Evolutionary conservation across 2,113 vertebrate genomes (phyloP).

Genomic region (Malurus cyaneus): DNA sequence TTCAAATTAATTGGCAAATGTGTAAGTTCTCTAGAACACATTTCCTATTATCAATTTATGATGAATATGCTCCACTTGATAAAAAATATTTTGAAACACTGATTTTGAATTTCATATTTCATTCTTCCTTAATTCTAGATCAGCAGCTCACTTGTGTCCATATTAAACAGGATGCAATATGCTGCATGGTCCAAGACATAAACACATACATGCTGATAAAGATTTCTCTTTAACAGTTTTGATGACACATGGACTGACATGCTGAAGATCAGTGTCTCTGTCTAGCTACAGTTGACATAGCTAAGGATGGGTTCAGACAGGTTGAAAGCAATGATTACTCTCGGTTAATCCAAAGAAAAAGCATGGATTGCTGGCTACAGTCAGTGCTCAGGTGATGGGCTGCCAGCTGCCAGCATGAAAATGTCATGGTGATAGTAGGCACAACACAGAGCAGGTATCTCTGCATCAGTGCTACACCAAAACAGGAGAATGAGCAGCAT

Average conservation of each 20-base stretch:
- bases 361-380: not conserved
- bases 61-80: not conserved
- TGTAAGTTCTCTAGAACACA: not conserved
- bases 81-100: not conserved
- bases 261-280: not conserved
- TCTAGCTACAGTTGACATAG: not conserved
- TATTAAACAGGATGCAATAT: not conserved
- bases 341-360: not conserved
- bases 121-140: not conserved
- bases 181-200: not conserved
- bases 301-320: not conserved
- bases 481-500: not conserved
- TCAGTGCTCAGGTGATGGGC: not conserved
- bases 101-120: not conserved
- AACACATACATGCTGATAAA: not conserved
- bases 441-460: not conserved
- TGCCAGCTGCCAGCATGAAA: not conserved
- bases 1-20: not conserved
- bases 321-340: not conserved
- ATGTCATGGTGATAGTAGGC: not conserved
- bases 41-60: not conserved
- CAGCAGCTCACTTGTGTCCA: not conserved
- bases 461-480: not conserved
- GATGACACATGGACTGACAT: accelerated
- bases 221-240: not conserved